Evolutionary conservation across 2,888 invertebrate genomes (phyloP).

Genomic region (Heterodera filipjevi): DNA sequence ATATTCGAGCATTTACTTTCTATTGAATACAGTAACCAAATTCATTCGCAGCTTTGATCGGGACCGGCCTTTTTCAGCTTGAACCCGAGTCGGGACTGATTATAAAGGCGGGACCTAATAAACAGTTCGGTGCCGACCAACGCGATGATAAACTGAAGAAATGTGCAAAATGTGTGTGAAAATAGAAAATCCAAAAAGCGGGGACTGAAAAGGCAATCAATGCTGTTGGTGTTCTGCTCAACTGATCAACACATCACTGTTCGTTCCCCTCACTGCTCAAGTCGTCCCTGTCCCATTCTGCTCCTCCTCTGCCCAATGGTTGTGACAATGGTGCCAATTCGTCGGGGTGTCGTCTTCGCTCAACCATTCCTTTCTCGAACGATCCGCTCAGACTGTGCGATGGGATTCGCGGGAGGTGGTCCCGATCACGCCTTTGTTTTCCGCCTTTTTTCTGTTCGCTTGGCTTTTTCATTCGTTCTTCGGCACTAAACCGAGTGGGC

Average conservation of each 20-base stretch:
- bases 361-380: neutral
- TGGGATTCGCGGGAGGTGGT: neutral
- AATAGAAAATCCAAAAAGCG: neutral
- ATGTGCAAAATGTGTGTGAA: neutral
- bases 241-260: neutral
- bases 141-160: too few species aligned
- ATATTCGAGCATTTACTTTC: too few species aligned
- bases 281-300: neutral
- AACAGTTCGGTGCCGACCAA: too few species aligned
- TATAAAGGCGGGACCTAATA: too few species aligned
- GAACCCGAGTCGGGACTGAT: too few species aligned
- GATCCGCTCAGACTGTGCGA: neutral
- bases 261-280: neutral
- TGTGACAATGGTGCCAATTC: slow-evolving; percentile 4
- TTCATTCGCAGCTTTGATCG: too few species aligned
- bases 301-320: neutral
- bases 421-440: neutral
- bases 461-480: neutral
- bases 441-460: neutral
- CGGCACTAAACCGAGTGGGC: neutral
- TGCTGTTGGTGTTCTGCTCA: neutral
- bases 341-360: neutral
- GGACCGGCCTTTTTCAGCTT: too few species aligned
- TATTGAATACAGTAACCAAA: too few species aligned
- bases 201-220: neutral